Evolutionary conservation across 2,797 vertebrate species (phyloP).

Genomic region (Lagothrix lagotricha): DNA sequence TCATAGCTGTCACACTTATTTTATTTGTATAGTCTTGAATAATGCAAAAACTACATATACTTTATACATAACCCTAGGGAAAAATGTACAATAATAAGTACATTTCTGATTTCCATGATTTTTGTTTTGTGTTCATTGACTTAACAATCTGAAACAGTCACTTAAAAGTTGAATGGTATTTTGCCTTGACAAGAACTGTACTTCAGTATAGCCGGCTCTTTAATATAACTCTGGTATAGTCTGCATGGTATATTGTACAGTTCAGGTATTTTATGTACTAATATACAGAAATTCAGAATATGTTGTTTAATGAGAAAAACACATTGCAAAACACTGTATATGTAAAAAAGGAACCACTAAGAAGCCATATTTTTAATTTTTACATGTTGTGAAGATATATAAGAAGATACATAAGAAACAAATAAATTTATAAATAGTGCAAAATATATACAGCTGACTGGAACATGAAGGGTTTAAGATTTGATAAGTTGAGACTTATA

Average conservation of each 20-base stretch:
- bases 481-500: background rate
- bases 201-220: background rate
- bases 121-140: conserved; percentile 42
- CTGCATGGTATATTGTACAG: background rate
- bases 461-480: background rate
- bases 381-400: background rate
- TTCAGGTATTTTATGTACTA: background rate
- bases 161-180: conserved; percentile 19
- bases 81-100: background rate
- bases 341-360: background rate
- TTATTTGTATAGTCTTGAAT: background rate
- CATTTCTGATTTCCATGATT: background rate
- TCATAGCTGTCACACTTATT: background rate
- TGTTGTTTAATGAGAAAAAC: background rate
- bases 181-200: background rate
- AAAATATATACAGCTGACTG: background rate
- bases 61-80: background rate
- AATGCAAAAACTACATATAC: background rate
- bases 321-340: background rate
- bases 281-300: background rate
- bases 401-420: background rate
- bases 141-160: conserved; percentile 9
- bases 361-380: background rate
- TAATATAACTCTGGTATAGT: background rate
- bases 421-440: background rate